Evolutionary conservation across 2,113 vertebrate genomes (phyloP).

Genomic region (Asarcornis scutulata): DNA sequence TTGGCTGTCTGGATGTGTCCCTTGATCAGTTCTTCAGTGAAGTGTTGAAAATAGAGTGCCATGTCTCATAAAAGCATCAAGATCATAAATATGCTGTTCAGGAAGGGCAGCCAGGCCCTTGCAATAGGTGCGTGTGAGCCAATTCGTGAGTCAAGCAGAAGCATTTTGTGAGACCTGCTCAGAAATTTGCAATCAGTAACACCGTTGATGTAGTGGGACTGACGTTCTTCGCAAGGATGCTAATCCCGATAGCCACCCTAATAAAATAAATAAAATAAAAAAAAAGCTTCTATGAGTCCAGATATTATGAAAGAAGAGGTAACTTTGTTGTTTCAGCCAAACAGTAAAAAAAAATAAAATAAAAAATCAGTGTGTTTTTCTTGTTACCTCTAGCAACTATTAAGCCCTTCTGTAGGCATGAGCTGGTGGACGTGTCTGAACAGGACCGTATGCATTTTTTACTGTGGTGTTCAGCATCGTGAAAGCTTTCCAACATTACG

Average conservation of each 20-base stretch:
- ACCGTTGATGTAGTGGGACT: neutral
- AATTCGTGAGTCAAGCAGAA: neutral
- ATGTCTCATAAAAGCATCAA: neutral
- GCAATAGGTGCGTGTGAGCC: neutral
- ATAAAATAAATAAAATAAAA: neutral
- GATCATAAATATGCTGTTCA: neutral
- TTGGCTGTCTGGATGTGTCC: neutral
- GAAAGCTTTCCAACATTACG: neutral
- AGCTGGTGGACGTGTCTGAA: neutral
- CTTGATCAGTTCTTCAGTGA: neutral
- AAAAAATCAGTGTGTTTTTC: neutral
- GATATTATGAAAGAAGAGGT: neutral
- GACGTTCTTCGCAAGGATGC: neutral
- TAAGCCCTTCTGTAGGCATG: neutral
- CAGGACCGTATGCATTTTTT: neutral
- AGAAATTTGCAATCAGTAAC: neutral
- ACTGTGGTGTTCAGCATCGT: neutral
- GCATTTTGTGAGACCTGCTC: neutral
- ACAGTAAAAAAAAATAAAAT: too few relatives aligned
- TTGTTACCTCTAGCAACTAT: neutral
- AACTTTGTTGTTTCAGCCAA: neutral
- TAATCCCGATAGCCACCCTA: neutral
- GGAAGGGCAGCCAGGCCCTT: neutral
- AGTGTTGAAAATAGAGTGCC: neutral
- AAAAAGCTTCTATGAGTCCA: neutral